Evolutionary conservation across 2,888 invertebrate genomes (phyloP).

Genomic region (Phortica okadai): DNA sequence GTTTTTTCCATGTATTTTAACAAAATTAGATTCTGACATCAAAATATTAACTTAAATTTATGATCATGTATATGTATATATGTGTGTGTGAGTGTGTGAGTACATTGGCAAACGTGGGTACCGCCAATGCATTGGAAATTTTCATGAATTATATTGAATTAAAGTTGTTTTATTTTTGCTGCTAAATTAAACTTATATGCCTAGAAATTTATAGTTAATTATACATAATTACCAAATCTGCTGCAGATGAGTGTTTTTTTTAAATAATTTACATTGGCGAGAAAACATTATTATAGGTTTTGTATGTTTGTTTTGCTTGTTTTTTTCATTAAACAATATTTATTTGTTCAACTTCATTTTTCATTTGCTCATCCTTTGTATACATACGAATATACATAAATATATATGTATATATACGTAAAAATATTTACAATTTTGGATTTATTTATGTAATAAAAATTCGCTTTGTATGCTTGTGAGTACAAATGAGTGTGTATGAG

Average conservation of each 20-base stretch:
- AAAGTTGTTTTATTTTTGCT: neutral
- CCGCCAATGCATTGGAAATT: neutral
- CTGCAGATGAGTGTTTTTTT: neutral
- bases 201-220: neutral
- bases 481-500: constrained; percentile 9
- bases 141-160: neutral
- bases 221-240: neutral
- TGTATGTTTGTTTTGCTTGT: neutral
- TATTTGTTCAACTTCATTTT: neutral
- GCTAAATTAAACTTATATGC: neutral
- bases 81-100: too few relatives aligned
- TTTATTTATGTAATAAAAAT: constrained; percentile 4
- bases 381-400: neutral
- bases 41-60: too few relatives aligned
- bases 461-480: neutral
- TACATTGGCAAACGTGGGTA: too few relatives aligned
- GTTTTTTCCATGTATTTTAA: too few relatives aligned
- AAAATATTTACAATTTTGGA: neutral
- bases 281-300: neutral
- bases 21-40: too few relatives aligned
- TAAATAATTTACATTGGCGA: neutral
- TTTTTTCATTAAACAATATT: neutral
- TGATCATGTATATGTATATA: too few relatives aligned
- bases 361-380: neutral
- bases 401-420: neutral